A percentile compares a stretch with the other conserved stretches of the same genome.
phyloP scores from a whole-genome alignment of 2,888 invertebrate species.

The Agonopterix alstromeriana region DNA sequence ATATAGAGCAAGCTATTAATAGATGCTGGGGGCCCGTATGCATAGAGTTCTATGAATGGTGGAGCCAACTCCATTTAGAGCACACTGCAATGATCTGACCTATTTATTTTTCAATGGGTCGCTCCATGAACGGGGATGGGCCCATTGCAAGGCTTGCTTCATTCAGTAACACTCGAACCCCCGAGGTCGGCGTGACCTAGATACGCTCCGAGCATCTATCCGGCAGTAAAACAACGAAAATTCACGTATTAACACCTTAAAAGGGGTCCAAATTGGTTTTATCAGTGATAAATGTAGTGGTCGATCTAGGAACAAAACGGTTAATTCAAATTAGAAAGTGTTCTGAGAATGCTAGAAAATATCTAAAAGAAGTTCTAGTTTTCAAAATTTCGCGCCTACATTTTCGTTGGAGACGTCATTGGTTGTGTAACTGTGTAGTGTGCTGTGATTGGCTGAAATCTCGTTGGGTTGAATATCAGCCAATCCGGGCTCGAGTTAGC shows the following conservation, averaged over 20 bases:
- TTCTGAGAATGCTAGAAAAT: slow-evolving; percentile 16
- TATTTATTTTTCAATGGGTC: slow-evolving; percentile 73
- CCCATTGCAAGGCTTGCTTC: slow-evolving; percentile 57
- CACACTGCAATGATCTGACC: slow-evolving; percentile 73
- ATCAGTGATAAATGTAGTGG: too few species aligned
- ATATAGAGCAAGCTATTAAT: slow-evolving; percentile 70
- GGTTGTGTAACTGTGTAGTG: slow-evolving; percentile 25
- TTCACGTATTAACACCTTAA: slow-evolving; percentile 10
- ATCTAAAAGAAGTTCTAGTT: slow-evolving; percentile 21
- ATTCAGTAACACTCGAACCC: slow-evolving; percentile 68
- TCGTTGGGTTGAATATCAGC: slow-evolving; percentile 18
- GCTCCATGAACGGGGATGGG: slow-evolving; percentile 65
- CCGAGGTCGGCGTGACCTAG: slow-evolving; percentile 63
- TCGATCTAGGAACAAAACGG: too few species aligned
- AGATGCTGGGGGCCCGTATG: slow-evolving; percentile 46
- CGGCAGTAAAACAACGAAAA: slow-evolving; percentile 13
- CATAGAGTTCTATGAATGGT: slow-evolving; percentile 52
- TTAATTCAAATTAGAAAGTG: too few species aligned
- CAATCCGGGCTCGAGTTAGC: slow-evolving; percentile 33
- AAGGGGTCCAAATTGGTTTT: not conserved
- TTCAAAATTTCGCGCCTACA: slow-evolving; percentile 46
- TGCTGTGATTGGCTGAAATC: slow-evolving; percentile 43
- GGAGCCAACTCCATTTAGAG: slow-evolving; percentile 56
- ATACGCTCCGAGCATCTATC: slow-evolving; percentile 25
- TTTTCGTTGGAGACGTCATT: slow-evolving; percentile 31